Evolutionary conservation across 2,888 invertebrate genomes (phyloP).

Genomic region (Leptopterna dolabrata): DNA sequence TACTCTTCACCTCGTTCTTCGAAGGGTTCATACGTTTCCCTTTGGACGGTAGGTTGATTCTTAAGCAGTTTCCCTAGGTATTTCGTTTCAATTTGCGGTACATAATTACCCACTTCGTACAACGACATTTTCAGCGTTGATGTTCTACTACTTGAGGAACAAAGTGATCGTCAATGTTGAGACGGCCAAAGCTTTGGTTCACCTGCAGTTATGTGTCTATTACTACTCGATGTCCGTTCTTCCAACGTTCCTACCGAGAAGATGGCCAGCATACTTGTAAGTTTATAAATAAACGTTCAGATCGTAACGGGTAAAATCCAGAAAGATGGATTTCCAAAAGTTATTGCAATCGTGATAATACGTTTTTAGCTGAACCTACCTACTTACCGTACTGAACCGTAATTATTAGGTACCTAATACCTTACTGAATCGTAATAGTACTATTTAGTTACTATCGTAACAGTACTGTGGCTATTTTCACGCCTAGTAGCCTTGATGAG

Average conservation of each 20-base stretch:
- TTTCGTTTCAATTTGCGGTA: too few species aligned
- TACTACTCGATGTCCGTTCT: conserved; percentile 5
- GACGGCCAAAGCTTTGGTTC: not conserved
- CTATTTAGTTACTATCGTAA: too few species aligned
- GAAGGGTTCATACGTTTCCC: conserved; percentile 11
- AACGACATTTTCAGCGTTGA: not conserved
- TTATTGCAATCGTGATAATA: too few species aligned
- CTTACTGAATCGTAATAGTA: too few species aligned
- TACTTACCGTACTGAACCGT: too few species aligned
- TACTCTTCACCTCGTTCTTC: not conserved
- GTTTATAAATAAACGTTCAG: not conserved
- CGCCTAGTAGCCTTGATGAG: too few species aligned
- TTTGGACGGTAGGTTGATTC: not conserved
- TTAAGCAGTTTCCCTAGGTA: not conserved
- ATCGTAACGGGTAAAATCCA: not conserved
- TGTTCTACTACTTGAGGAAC: conserved; percentile 21
- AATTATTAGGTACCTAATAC: too few species aligned
- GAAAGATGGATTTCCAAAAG: not conserved
- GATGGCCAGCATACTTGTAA: not conserved
- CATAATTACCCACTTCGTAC: too few species aligned
- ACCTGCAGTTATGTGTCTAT: not conserved
- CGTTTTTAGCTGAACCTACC: too few species aligned
- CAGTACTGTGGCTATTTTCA: too few species aligned
- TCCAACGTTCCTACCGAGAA: not conserved
- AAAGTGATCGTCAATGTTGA: not conserved